Conservation (phyloP, 2,113 vertebrate species). For the Ondatra zibethicus region DNA sequence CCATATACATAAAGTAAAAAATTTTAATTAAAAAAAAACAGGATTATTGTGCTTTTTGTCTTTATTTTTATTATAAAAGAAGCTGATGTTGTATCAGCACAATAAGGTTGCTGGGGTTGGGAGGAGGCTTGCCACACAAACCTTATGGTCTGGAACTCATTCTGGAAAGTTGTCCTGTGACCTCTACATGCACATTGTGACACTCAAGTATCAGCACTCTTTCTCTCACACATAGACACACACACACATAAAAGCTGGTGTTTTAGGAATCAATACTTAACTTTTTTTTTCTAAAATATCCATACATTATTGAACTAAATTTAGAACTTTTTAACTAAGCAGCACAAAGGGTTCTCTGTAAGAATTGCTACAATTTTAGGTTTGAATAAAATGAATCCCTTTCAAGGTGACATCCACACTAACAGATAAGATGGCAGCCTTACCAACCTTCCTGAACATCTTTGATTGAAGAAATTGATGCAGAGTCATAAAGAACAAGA, state of each 20-base stretch:
- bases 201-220: neutral
- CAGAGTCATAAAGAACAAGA: constrained; percentile 63
- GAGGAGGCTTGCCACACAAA: neutral
- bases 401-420: constrained; percentile 53
- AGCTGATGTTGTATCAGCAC: neutral
- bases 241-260: neutral
- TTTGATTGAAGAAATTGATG: constrained; percentile 38
- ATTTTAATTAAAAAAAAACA: neutral
- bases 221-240: neutral
- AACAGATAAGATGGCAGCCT: constrained; percentile 62
- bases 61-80: neutral
- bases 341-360: neutral
- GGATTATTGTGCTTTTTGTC: constrained; percentile 25
- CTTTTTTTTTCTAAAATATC: constrained; percentile 49
- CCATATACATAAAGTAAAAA: neutral
- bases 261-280: constrained; percentile 21
- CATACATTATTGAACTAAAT: constrained; percentile 18
- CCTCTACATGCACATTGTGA: neutral
- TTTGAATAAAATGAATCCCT: constrained; percentile 17
- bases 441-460: neutral
- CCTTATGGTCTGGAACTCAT: neutral
- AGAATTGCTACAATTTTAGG: neutral
- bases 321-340: neutral
- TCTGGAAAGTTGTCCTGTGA: neutral
- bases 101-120: neutral